Conservation (phyloP, 2,888 invertebrate species). For the Chrysomela aeneicollis region DNA sequence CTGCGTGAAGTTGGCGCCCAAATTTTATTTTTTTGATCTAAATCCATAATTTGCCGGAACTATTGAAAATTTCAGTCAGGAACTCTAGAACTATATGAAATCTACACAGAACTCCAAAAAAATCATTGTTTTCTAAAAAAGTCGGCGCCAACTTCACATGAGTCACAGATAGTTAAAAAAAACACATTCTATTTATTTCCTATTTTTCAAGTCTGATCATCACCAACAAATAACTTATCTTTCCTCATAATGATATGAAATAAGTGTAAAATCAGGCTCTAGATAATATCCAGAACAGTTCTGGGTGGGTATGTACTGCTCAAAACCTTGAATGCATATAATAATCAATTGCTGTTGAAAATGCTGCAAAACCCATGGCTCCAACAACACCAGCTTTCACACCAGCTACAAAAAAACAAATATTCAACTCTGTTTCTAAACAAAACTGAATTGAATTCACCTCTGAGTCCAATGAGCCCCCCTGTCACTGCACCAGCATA, state of each 20-base stretch:
- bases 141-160: too few relatives aligned
- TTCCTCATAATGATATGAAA: not conserved
- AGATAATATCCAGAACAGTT: too few relatives aligned
- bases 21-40: too few relatives aligned
- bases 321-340: slow-evolving; percentile 74
- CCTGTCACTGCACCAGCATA: slow-evolving; percentile 95
- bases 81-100: too few relatives aligned
- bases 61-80: too few relatives aligned
- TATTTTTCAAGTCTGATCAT: not conserved
- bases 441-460: slow-evolving; percentile 56
- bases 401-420: slow-evolving; percentile 74
- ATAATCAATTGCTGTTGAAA: slow-evolving; percentile 96
- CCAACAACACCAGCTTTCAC: slow-evolving; percentile 92
- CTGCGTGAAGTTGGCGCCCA: too few relatives aligned
- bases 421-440: too few relatives aligned
- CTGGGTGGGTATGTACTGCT: not conserved
- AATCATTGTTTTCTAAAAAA: too few relatives aligned
- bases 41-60: too few relatives aligned
- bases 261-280: not conserved
- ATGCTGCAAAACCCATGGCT: slow-evolving; percentile 96
- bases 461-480: slow-evolving; percentile 86
- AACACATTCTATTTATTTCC: not conserved
- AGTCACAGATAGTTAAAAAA: not conserved
- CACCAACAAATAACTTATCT: not conserved
- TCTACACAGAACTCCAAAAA: too few relatives aligned